Evolutionary conservation across 2,888 invertebrate species (phyloP), one percentile per base, ranked within the genome.

Genomic region (Phalera bucephala): DNA sequence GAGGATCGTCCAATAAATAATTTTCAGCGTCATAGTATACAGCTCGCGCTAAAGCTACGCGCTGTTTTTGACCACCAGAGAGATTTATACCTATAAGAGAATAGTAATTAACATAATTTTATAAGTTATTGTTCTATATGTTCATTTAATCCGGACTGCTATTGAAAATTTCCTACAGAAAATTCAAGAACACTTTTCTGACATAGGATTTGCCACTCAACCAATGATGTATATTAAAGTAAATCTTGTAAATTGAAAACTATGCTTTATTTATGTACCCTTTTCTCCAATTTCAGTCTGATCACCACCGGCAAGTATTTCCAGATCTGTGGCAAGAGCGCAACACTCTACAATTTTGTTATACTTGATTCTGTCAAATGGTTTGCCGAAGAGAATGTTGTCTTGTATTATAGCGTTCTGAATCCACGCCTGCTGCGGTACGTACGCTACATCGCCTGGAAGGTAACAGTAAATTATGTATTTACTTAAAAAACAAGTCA

Each of bases 241-340:
- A n/a, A n/a, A n/a, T n/a, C n/a, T n/a, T n/a, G n/a, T n/a, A n/a
- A n/a, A n/a, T n/a, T n/a, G n/a, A n/a, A n/a, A n/a, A n/a, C n/a
- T n/a, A n/a, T n/a, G n/a, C n/a, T n/a, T n/a, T n/a, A 2, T 23
- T 2, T 23, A 2, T 20, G 33, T 91, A 77, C 96, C 96, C 87
- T 99, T 99, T 85, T 99, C 99, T 39, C 99, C 99, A 52, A 99
- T 99, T 91, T 99, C 99, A 0, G 99, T 99, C 70, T 93, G 92
- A 89, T 99, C 99, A 0, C 99, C 98, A 8, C 95, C 98, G 0
- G 97, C 96, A 21, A 99, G 84, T 86, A 99, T 97, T 31, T 96
- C 95, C 55, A 99, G 93, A 87, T 99, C 99, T 0, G 96, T 93
- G 50, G 92, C 93, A 35, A 99, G 90, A 1, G 98, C 98, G 80